Evolutionary conservation across 1,140 invertebrate genomes (phyloP).

Genomic region (Aphidius gifuensis): DNA sequence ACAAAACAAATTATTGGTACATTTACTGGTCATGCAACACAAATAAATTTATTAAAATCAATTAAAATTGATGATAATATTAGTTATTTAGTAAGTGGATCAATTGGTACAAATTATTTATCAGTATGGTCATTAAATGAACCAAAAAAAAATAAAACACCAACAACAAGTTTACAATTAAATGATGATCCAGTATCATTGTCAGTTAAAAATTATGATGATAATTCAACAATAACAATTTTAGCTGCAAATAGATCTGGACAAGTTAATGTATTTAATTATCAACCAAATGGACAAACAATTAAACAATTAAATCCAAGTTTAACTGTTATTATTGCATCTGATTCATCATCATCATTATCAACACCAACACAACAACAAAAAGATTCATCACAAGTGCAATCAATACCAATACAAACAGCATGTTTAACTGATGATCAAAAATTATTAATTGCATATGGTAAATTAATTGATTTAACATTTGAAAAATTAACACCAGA

Average conservation of each 20-base stretch:
- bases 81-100: constrained; percentile 64
- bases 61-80: constrained; percentile 45
- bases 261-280: constrained; percentile 72
- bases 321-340: constrained; percentile 67
- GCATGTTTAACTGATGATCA: constrained; percentile 50
- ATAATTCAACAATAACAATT: constrained; percentile 38
- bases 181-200: constrained; percentile 47
- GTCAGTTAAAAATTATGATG: constrained; percentile 37
- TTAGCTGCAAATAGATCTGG: constrained; percentile 69
- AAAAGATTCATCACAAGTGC: constrained; percentile 46
- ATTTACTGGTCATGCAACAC: constrained; percentile 67
- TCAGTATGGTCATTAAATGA: constrained; percentile 62
- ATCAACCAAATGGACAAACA: constrained; percentile 69
- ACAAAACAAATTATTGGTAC: constrained; percentile 60
- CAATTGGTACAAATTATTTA: constrained; percentile 58
- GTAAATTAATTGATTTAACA: constrained; percentile 52
- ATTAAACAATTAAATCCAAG: constrained; percentile 71
- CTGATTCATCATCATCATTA: constrained; percentile 42
- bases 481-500: constrained; percentile 67
- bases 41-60: constrained; percentile 59
- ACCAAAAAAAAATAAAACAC: constrained; percentile 46
- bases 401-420: constrained; percentile 59
- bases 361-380: constrained; percentile 26
- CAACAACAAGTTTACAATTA: constrained; percentile 49
- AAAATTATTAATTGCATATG: constrained; percentile 60